Evolutionary conservation across 2,113 vertebrate species (phyloP).

Genomic region (Gambusia holbrooki): DNA sequence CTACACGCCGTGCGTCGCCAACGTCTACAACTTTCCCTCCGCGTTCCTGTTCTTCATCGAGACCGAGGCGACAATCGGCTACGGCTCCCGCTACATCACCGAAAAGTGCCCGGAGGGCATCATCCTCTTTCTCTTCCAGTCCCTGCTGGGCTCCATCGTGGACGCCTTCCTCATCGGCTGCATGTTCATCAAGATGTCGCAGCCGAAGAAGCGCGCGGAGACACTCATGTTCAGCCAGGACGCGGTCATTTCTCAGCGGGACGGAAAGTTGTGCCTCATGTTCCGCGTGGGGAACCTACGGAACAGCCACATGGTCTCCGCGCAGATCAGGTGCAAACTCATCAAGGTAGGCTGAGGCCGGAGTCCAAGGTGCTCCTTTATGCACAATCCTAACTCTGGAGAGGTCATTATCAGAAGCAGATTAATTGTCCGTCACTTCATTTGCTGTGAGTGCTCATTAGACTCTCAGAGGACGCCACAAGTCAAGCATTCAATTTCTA

Average conservation of each 20-base stretch:
- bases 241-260: slow-evolving; percentile 87
- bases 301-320: slow-evolving; percentile 92
- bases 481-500: slow-evolving; percentile 51
- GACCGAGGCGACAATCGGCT: slow-evolving; percentile 90
- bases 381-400: slow-evolving; percentile 1
- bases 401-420: neutral
- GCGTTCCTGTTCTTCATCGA: slow-evolving; percentile 92
- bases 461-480: slow-evolving; percentile 35
- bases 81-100: slow-evolving; percentile 88
- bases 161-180: slow-evolving; percentile 91
- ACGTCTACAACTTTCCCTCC: slow-evolving; percentile 91
- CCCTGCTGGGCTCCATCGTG: slow-evolving; percentile 87
- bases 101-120: slow-evolving; percentile 90
- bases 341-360: slow-evolving; percentile 80
- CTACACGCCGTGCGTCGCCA: slow-evolving; percentile 87
- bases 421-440: neutral
- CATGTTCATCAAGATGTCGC: slow-evolving; percentile 95
- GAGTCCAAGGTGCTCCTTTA: neutral
- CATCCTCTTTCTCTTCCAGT: slow-evolving; percentile 90
- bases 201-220: slow-evolving; percentile 91
- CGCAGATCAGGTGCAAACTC: slow-evolving; percentile 92
- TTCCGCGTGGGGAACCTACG: slow-evolving; percentile 90
- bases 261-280: slow-evolving; percentile 90
- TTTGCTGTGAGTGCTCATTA: slow-evolving; percentile 39
- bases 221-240: slow-evolving; percentile 90